Base-by-base conservation (phyloP, 2,797 vertebrate genomes). In the Borostomias antarcticus region DNA sequence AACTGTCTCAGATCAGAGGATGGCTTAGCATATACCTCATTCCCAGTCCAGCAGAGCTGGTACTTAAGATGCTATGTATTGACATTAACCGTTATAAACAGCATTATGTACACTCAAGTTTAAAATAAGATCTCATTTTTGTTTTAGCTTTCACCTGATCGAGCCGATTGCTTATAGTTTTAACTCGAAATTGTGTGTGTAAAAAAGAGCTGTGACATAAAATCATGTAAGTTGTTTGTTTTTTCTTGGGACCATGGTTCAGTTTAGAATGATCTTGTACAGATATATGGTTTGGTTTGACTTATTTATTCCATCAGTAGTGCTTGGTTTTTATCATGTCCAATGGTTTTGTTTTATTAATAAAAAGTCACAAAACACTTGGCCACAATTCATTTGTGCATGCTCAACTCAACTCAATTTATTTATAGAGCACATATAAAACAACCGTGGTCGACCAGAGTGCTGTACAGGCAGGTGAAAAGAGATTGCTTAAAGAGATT, bases 291-390 rank as follows among this genome's bases (percentile, higher is more conserved):
- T 95, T 95, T 92, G 88, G 83, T 91, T 92, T 94, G 93, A 95
- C 91, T 96, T 96, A 98, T 98, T 98, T 98, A 98, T 98, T 98
- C 93, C 93, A 95, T 96, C 92, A 82, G 94, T 97, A 97, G 94
- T 90, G 95, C 95, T 95, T 93, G 93, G 95, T 96, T 98, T 92
- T 95, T 97, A 96, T 95, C 93, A 94, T 97, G 94, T 95, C 94
- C 90, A 94, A 95, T 96, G 94, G 89, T 94, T 96, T 94, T 94
- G 94, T 96, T 97, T 96, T 91, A 93, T 93, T 95, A 96, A 94
- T 94, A 93, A 94, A 93, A 92, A 89, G 45, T 82, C 73, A 85
- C 82, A 88, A 91, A 91, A 84, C 15, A 23, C 68, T 60, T 50
- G 47, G 1, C 45, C 30, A 4, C 19, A 6, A 15, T 45, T 43